A percentile compares a stretch with the other conserved stretches of the same genome.
Evolutionary conservation across 2,797 vertebrate genomes (phyloP).

Genomic region (Acanthornis magna): DNA sequence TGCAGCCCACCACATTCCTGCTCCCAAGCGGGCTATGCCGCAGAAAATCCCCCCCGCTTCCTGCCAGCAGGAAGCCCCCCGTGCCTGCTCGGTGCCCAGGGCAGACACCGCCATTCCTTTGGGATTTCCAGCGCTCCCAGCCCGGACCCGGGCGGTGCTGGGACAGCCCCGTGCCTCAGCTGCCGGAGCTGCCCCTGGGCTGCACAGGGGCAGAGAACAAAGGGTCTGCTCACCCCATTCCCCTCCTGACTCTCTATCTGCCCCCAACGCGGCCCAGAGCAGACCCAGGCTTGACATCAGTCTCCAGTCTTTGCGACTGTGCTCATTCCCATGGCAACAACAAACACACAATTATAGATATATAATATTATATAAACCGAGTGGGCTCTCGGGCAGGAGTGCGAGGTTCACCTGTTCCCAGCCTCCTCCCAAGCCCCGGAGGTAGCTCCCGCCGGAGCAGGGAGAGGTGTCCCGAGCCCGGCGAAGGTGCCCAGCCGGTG

Average conservation of each 20-base stretch:
- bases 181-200: not conserved
- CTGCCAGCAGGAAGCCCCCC: not conserved
- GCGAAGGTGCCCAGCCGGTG: rapidly evolving
- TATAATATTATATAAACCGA: conserved; percentile 60
- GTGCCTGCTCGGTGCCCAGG: not conserved
- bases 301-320: conserved; percentile 12
- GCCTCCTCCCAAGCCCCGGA: not conserved
- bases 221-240: not conserved
- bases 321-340: conserved; percentile 80
- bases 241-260: not conserved
- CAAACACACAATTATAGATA: conserved; percentile 48
- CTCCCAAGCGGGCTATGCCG: not conserved
- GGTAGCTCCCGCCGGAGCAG: not conserved
- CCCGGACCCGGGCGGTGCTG: rapidly evolving
- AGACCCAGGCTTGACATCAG: conserved; percentile 44
- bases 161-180: not conserved
- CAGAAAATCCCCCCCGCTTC: not conserved
- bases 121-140: not conserved
- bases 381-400: conserved; percentile 28
- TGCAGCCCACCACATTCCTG: not conserved
- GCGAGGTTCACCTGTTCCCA: conserved; percentile 41
- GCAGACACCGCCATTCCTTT: rapidly evolving
- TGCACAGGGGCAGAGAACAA: rapidly evolving
- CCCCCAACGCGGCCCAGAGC: not conserved
- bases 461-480: not conserved